Evolutionary conservation across 2,797 vertebrate species (phyloP), one percentile per base, ranked within the genome.

Genomic region (Parambassis ranga): DNA sequence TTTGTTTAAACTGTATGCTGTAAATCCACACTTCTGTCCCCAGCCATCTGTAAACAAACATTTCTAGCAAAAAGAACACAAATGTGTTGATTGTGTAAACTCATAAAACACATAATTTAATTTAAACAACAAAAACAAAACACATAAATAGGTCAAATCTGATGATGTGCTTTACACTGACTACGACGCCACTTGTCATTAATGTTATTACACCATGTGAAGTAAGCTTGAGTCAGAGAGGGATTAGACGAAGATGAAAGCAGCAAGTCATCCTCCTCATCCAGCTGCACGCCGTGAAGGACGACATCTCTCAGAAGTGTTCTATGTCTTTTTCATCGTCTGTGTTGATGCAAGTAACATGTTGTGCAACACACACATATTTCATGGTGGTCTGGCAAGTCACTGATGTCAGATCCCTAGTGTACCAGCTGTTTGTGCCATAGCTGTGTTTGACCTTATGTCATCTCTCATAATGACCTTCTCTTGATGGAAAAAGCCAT

Each of bases 401-500:
- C n/a, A n/a, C n/a, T n/a, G n/a, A n/a, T n/a, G n/a, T n/a, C n/a
- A n/a, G n/a, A n/a, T n/a, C n/a, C n/a, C n/a, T n/a, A n/a, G n/a
- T n/a, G n/a, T n/a, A n/a, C n/a, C n/a, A n/a, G n/a, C n/a, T n/a
- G n/a, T n/a, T n/a, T n/a, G n/a, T n/a, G n/a, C n/a, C n/a, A n/a
- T n/a, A n/a, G n/a, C n/a, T n/a, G n/a, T n/a, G n/a, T n/a, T n/a
- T n/a, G n/a, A n/a, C n/a, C n/a, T n/a, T n/a, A n/a, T n/a, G n/a
- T 30, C 8, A 4, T 1, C 1, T 33, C 7, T 32, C 39, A 46
- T 37, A 35, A 49, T 74, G 65, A 82, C 78, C 79, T 87, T 82
- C 52, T 59, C 15, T 28, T 44, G 1, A 66, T 83, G 76, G 77
- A 80, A 84, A 82, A 75, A 64, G 24, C 38, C 41, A 67, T 58